These are phyloP conservation scores for Cariama cristata DNA, from an alignment of 2,113 vertebrate species.

Conservation along the genomic window DNA sequence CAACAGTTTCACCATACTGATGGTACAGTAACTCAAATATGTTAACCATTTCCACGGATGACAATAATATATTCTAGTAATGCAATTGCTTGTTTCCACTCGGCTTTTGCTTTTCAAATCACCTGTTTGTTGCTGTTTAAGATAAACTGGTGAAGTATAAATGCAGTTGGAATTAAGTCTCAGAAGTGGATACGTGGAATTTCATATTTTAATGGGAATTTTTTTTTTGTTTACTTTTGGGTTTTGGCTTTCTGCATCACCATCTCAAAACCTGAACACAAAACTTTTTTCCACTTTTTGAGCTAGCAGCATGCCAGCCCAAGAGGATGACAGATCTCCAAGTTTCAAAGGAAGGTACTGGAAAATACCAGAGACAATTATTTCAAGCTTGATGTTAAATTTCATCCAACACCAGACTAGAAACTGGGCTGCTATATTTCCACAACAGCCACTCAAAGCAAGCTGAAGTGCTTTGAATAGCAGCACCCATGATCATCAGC, in stretches of 20 bases:
- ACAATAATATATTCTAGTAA: not conserved
- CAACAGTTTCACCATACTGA: not conserved
- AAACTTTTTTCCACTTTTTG: not conserved
- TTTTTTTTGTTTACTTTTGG: not conserved
- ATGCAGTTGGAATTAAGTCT: not conserved
- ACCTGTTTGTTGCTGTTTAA: not conserved
- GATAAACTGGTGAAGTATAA: not conserved
- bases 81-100: not conserved
- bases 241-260: not conserved
- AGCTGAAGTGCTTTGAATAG: not conserved
- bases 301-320: not conserved
- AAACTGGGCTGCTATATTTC: not conserved
- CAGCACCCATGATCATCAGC: not conserved
- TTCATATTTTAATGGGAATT: not conserved
- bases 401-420: not conserved
- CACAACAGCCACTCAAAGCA: not conserved
- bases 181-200: not conserved
- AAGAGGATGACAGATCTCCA: not conserved
- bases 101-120: not conserved
- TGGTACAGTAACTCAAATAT: not conserved
- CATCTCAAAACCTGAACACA: not conserved
- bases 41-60: not conserved
- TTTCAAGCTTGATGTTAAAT: not conserved
- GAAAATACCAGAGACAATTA: not conserved
- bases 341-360: not conserved